Percentiles rank a stretch among this genome's conserved stretches.
Evolutionary conservation across 2,797 vertebrate genomes (phyloP).

Genomic region (Discoglossus pictus): DNA sequence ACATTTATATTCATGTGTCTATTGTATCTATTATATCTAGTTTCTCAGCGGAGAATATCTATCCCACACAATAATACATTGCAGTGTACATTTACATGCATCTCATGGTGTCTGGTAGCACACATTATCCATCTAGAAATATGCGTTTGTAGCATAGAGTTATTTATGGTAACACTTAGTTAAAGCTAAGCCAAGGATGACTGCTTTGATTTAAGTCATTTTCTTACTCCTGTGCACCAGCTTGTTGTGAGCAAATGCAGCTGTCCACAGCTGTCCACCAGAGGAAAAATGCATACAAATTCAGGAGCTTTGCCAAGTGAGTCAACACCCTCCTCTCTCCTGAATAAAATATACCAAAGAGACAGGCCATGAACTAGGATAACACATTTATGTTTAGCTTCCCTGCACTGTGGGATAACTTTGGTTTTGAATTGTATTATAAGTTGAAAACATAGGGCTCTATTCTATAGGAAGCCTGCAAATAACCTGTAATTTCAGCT

Average conservation of each 20-base stretch:
- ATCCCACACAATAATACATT: background rate
- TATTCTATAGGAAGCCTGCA: no score
- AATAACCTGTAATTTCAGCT: no score
- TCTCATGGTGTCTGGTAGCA: background rate
- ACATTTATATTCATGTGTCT: no score
- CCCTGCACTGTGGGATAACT: no score
- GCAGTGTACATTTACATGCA: background rate
- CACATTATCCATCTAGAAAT: background rate
- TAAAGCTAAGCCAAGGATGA: conserved; percentile 10
- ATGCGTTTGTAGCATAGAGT: background rate
- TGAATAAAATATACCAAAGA: conserved; percentile 2
- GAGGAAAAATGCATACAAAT: conserved; percentile 8
- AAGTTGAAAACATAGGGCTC: no score
- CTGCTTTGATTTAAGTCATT: conserved; percentile 19
- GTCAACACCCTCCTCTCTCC: background rate
- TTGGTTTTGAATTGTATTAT: no score
- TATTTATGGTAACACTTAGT: conserved; percentile 10
- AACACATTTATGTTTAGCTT: background rate
- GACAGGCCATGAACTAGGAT: background rate
- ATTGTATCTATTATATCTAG: no score
- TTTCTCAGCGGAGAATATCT: no score
- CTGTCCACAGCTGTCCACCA: conserved; percentile 9
- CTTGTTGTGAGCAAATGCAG: conserved; percentile 12
- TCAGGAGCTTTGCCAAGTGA: background rate
- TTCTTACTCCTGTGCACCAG: background rate